Evolutionary conservation across 2,797 vertebrate species (phyloP).

Genomic region (Cyclura pinguis): DNA sequence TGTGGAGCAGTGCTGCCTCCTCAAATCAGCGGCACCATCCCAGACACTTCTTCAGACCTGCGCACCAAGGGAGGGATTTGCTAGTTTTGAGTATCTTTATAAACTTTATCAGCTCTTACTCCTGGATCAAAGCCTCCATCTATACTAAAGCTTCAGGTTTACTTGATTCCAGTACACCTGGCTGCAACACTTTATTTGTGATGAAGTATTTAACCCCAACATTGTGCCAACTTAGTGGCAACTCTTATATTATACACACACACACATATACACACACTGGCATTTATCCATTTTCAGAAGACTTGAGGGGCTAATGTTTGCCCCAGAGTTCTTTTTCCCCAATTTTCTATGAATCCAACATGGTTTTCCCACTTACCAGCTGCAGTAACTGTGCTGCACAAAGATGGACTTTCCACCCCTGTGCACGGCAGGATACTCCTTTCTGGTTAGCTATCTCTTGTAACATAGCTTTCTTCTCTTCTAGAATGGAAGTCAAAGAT

Average conservation of each 20-base stretch:
- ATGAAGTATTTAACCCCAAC: not conserved
- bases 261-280: not conserved
- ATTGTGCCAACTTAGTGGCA: not conserved
- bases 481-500: slow-evolving; percentile 76
- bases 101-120: slow-evolving; percentile 77
- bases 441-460: slow-evolving; percentile 98
- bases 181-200: not conserved
- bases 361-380: slow-evolving; percentile 84
- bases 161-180: slow-evolving; percentile 49
- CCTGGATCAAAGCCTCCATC: slow-evolving; percentile 71
- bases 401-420: slow-evolving; percentile 98
- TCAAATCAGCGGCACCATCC: slow-evolving; percentile 75
- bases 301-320: slow-evolving; percentile 30
- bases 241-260: not conserved
- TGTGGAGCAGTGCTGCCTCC: slow-evolving; percentile 76
- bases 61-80: slow-evolving; percentile 77
- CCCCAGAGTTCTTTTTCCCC: slow-evolving; percentile 19
- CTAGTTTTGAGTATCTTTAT: slow-evolving; percentile 78
- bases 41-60: slow-evolving; percentile 77
- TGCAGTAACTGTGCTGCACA: slow-evolving; percentile 96
- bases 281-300: not conserved
- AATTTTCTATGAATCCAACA: not conserved
- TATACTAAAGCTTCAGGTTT: slow-evolving; percentile 68
- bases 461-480: slow-evolving; percentile 95
- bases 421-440: slow-evolving; percentile 95